Evolutionary conservation across 2,113 vertebrate species (phyloP), one percentile per base, ranked within the genome.

Genomic region (Myiopsitta monachus): DNA sequence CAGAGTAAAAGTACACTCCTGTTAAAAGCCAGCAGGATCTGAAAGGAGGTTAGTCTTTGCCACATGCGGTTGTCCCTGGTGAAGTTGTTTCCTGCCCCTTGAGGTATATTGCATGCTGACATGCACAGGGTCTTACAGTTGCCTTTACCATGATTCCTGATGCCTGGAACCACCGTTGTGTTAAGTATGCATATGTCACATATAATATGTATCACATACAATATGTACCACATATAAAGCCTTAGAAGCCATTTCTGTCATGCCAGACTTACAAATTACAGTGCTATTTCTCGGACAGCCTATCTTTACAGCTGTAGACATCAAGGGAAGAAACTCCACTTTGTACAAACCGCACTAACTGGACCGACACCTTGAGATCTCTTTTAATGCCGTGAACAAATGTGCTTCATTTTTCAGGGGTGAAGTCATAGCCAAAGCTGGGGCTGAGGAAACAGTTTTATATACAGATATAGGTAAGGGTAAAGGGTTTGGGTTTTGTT

Each of bases 391-490:
- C 78, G n/a, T 57, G 52, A 95, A 95, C 77, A 89, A 92, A 76
- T 94, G 82, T 96, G 51, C 62, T 87, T 97, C 7, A 94, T 95
- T 75, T 97, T 98, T 13, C 97, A 99, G 99, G 99, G 99, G 99
- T n/a, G 99, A 99, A 54, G 98, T 99, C 41, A 91, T 99, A 68
- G 98, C 98, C 51, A 99, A 98, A 97, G 99, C 99, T 11, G 98
- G 98, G 47, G 24, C 97, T 19, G 99, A 99, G 36, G 99, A 99
- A 96, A 96, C 96, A 0, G 61, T 99, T n/a, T 84, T 99, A 55
- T 99, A 98, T 72, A 98, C 99, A 41, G 99, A 99, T 68, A 99
- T 99, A 46, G 99, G 99, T 99, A 97, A 98, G 99, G 55, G 11
- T 7, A 6, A 69, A 51, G 6, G 14, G 7, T 21, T 64, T 14